Percentiles rank a stretch among this genome's conserved stretches.
Conservation (phyloP, 2,113 vertebrate species). For the Ophiodon elongatus region DNA sequence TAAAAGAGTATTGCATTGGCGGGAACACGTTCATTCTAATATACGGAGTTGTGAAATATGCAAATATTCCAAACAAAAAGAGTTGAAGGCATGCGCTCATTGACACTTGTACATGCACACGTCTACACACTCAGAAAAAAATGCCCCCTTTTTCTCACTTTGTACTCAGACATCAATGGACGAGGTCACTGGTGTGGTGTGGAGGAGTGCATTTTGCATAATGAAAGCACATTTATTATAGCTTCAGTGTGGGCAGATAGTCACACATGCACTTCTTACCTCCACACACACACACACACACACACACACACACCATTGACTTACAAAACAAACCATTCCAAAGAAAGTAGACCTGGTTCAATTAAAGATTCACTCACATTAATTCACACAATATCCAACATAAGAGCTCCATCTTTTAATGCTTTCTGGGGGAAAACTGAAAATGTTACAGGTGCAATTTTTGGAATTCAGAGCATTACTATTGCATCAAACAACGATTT, state of each 20-base stretch:
- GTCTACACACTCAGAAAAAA: neutral
- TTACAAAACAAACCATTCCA: too few species aligned
- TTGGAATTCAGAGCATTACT: too few species aligned
- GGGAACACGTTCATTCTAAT: too few species aligned
- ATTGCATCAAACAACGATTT: too few species aligned
- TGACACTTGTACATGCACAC: neutral
- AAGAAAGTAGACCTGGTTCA: too few species aligned
- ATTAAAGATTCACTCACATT: too few species aligned
- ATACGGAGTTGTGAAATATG: neutral
- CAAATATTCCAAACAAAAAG: neutral
- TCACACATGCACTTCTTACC: constrained; percentile 3
- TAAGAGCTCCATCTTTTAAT: too few species aligned
- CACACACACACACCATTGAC: too few species aligned
- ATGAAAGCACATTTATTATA: constrained; percentile 28
- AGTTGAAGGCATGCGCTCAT: neutral
- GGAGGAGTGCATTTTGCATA: constrained; percentile 27
- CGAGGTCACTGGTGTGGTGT: constrained; percentile 7
- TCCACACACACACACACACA: neutral
- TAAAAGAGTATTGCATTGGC: too few species aligned
- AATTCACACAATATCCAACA: too few species aligned
- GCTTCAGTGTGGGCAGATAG: constrained; percentile 2
- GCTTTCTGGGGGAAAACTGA: too few species aligned
- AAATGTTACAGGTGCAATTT: too few species aligned
- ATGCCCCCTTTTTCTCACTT: neutral
- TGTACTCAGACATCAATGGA: neutral